phyloP scores from a whole-genome alignment of 2,888 invertebrate genomes.

The Thera britannica region DNA sequence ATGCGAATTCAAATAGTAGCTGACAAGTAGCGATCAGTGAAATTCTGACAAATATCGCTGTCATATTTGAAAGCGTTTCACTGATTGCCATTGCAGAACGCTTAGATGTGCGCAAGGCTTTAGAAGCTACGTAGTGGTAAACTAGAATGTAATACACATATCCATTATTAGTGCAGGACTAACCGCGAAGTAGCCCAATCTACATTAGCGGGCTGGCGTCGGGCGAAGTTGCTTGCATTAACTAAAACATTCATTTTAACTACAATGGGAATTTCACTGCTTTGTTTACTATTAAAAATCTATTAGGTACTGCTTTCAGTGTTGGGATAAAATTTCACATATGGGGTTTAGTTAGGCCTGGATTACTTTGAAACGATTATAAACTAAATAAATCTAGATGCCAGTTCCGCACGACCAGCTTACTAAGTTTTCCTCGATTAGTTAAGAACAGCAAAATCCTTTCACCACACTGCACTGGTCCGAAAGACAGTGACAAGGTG shows the following conservation, averaged over 20 bases:
- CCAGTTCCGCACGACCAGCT: too few relatives aligned
- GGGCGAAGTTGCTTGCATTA: constrained; percentile 24
- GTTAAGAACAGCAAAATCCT: too few relatives aligned
- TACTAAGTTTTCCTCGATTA: too few relatives aligned
- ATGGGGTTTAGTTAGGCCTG: too few relatives aligned
- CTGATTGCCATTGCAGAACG: too few relatives aligned
- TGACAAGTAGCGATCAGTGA: neutral
- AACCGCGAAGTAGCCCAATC: constrained; percentile 24
- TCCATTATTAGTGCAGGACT: constrained; percentile 18
- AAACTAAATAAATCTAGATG: too few relatives aligned
- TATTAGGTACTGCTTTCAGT: constrained; percentile 8
- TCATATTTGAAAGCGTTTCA: too few relatives aligned
- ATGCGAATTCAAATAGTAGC: neutral
- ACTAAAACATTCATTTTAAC: constrained; percentile 17
- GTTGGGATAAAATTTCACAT: neutral
- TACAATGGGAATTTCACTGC: constrained; percentile 17
- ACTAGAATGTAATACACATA: constrained; percentile 15
- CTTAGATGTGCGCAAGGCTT: too few relatives aligned
- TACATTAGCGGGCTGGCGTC: constrained; percentile 21
- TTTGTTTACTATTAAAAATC: constrained; percentile 25
- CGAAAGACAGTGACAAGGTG: too few relatives aligned
- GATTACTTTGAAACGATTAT: too few relatives aligned
- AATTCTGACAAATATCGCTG: too few relatives aligned
- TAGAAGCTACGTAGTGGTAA: neutral
- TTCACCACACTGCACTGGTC: too few relatives aligned